Base-by-base conservation (phyloP, 2,797 vertebrate genomes). In the Percopsis omiscomaycus region DNA sequence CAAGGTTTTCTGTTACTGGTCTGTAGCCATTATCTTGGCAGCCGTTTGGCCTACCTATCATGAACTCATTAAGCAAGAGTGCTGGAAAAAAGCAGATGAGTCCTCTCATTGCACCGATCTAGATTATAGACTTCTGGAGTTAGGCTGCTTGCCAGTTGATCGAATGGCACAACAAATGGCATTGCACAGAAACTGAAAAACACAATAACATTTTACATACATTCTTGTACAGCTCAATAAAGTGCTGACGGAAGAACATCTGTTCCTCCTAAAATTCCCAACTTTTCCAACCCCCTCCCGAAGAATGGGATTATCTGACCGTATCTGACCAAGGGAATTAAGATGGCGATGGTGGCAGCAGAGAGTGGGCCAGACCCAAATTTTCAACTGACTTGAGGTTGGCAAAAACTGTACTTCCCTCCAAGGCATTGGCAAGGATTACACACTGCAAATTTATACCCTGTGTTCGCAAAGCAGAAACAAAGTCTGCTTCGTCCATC, bases 1-100 rank as follows among this genome's bases (percentile, higher is more conserved):
- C 74, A 85, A 88, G 75, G 83, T 92, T 92, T 91, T 89, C 88
- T 90, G 79, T 84, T 89, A 88, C 88, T 89, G 64, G 78, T 77
- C 86, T 92, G 91, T 91, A 75, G 86, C 73, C 80, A 76, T 84
- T 86, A 73, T 73, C 70, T 65, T 77, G 80, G 73, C 64, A 82
- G 80, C 75, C 55, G 8, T 30, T 64, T 48, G 69, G 67, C 45
- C 59, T 51, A 79, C 84, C 68, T 68, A 75, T 78, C 78, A 80
- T 78, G 80, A 55, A 67, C 74, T 59, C 57, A 63, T 58, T 56
- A 78, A 76, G 66, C 29, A 15, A 49, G 30, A 16, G 8, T 1
- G 4, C 63, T 69, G 75, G 53, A 70, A 69, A 51, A 58, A 55
- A 15, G 11, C 12, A 53, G 32, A 73, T 70, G 73, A 79, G 56